Evolutionary conservation across 2,113 vertebrate species (phyloP), one percentile per base, ranked within the genome.

Genomic region (Capreolus pygargus): DNA sequence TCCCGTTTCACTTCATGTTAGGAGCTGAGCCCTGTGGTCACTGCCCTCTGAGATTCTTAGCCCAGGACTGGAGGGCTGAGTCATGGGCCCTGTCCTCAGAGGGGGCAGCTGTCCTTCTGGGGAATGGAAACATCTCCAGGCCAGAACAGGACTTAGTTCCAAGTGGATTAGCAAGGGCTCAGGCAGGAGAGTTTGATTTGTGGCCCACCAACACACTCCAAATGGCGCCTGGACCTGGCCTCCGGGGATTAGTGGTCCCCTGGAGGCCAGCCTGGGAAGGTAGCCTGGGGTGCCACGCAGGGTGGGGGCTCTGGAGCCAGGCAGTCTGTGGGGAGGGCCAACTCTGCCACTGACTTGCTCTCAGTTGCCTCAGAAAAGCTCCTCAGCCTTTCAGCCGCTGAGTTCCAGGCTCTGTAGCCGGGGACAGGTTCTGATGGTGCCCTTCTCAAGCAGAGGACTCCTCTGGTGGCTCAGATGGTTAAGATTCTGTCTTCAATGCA

Each of bases 141-240:
- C 54, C 50, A 95, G 89, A 61, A 74, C 21, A 79, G 47, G 47
- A 82, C 36, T 60, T 54, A 45, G 86, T 33, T 96, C 92, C 94
- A 97, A 74, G 61, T 39, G 86, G 70, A 89, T 81, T 79, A 93
- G 55, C 60, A 67, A 47, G 52, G 84, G 83, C 64, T 87, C 25
- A 86, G 82, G 52, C 64, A 82, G 88, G 33, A 87, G 92, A 52
- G 67, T 79, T 67, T 94, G 90, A 97, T 89, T 84, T 89, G 95
- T 2, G 76, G 79, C 36, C 70, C 54, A 61, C 17, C 67, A 81
- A 36, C 61, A n/a, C 27, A 45, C 39, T 33, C 25, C 67, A n/a
- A 55, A 55, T 55, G 23, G 86, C 14, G 30, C 60, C 30, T 12
- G 45, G 70, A 60, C 19, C 52, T 61, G 1, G 0, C 47, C 58